Base-by-base conservation (phyloP, 64 coral and sea anemone genomes). In the Catalaphyllia jardinei region DNA sequence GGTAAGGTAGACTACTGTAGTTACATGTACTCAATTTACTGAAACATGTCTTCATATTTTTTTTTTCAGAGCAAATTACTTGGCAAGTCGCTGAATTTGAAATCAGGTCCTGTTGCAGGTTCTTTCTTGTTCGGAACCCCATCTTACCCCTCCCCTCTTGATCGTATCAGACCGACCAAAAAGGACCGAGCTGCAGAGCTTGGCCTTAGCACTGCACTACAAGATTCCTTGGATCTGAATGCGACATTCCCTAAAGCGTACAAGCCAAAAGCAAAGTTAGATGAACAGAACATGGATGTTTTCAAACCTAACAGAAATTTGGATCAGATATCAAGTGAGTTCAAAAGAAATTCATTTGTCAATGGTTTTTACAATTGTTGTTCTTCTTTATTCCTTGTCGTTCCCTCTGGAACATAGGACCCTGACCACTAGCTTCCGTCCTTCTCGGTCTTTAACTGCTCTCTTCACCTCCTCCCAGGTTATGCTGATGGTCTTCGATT, bases 81-180 rank as follows among this genome's bases (percentile, higher is more conserved):
- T 62, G 88, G 93, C 4, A 80, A 87, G 24, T 91, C 93, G 24
- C 61, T 91, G 63, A 60, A 46, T 75, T 20, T 75, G 86, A 93
- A 82, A 67, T 88, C 72, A n/a, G 81, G 91, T 24, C 86, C 82
- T 29, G 57, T 78, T 29, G 86, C 86, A 11, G 88, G 77, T 71
- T 74, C 42, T 19, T 79, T 78, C 67, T 39, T 82, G 30, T 95
- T 98, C 93, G 96, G 96, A 10, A 90, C 87, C 12, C 90, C 96
- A 62, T 88, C 89, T 19, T 94, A 95, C 83, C 96, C 96, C 5
- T 98, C 96, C 19, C 96, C 96, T 1, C 29, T 98, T 16, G 96
- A 95, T 73, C 90, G 93, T 24, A 98, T 98, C 33, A 88, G 96
- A 5, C 65, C 89, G 25, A 84, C 87, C 14, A 87, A 87, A 51